Evolutionary conservation across 2,888 invertebrate species (phyloP).

Genomic region (Alsophila aescularia): DNA sequence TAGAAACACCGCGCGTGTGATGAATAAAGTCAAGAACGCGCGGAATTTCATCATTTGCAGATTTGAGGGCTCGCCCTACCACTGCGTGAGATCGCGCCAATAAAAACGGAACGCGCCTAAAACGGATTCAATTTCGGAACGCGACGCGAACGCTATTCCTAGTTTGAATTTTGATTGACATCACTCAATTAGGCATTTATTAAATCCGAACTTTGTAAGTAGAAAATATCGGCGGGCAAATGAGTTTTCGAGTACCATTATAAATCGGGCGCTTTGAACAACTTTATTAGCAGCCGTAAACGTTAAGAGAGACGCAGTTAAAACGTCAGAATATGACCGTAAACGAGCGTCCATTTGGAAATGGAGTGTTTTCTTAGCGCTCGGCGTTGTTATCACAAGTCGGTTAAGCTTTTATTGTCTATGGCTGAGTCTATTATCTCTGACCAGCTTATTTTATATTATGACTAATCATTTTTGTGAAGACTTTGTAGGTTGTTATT

Average conservation of each 20-base stretch:
- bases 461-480: conserved; percentile 69
- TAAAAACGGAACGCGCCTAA: conserved; percentile 62
- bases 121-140: conserved; percentile 52
- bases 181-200: conserved; percentile 47
- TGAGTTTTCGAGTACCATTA: conserved; percentile 62
- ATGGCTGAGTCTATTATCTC: conserved; percentile 56
- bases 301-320: conserved; percentile 75
- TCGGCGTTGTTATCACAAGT: conserved; percentile 67
- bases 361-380: conserved; percentile 79
- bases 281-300: conserved; percentile 77
- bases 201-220: conserved; percentile 48
- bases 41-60: conserved; percentile 78
- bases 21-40: conserved; percentile 76
- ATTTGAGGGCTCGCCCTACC: conserved; percentile 72
- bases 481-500: conserved; percentile 60
- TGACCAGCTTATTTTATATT: conserved; percentile 79
- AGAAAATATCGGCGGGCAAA: conserved; percentile 52
- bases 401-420: conserved; percentile 67
- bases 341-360: conserved; percentile 74
- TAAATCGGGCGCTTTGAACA: conserved; percentile 75
- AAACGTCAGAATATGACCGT: conserved; percentile 79
- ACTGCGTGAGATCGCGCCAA: conserved; percentile 42
- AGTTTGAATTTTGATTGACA: conserved; percentile 68
- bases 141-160: conserved; percentile 47
- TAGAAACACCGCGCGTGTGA: conserved; percentile 78